Evolutionary conservation across 2,113 vertebrate species (phyloP), one percentile per base, ranked within the genome.

Genomic region (Willisornis vidua): DNA sequence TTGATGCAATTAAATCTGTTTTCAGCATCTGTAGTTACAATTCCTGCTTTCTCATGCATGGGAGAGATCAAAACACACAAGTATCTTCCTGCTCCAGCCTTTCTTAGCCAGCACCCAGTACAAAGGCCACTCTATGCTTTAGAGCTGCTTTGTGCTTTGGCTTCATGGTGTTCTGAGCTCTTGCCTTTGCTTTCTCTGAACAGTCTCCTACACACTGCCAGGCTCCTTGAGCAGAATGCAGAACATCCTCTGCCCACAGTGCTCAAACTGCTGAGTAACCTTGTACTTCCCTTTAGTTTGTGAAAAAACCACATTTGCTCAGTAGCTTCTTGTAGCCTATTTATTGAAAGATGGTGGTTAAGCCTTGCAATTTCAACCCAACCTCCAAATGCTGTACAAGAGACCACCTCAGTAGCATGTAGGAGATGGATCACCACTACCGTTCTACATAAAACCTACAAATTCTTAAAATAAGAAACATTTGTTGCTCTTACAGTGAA

Each of bases 1-100:
- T 81, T 92, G 26, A 81, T 61, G 48, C 61, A 94, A 67, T 85
- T 72, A 89, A 65, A 68, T 78, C 45, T 94, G 35, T 81, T 90
- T 89, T 84, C 61, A 61, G 48, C 45, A 45, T 75, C 70, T 89
- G 48, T 52, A 78, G 63, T 81, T 90, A 82, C 49, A 92, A 49
- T 31, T 89, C 35, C 61, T 78, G 29, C 49, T 87, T 89, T 92
- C 65, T 87, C 49, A 66, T 76, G 76, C 49, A 79, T n/a, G 46
- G 49, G 17, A 92, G 45, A 75, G 35, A 24, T 91, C 61, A 73
- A 90, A 93, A 75, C 31, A 15, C 12, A 31, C 10, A 29, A 43
- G 7, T 74, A 48, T 57, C 61, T 72, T 94, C 80, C 63, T 82
- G 77, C 49, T 94, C 15, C 89, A 78, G 57, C 15, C 33, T 84